Evolutionary conservation across 2,888 invertebrate species (phyloP), one percentile per base, ranked within the genome.

Genomic region (Morpho helenor): DNA sequence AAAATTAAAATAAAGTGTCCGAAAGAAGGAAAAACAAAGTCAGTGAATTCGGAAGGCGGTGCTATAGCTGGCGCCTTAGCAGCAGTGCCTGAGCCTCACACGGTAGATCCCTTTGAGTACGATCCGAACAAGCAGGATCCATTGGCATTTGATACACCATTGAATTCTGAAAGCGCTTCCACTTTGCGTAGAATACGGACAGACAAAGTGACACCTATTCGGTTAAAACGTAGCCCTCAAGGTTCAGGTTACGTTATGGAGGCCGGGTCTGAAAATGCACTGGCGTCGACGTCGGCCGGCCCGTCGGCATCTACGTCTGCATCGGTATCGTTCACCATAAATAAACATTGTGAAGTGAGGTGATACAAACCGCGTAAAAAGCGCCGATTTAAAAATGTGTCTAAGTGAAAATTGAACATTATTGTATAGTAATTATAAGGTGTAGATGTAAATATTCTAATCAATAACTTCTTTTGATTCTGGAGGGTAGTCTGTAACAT

Each of bases 301-400:
- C 51, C 61, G 55, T 49, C 67, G 57, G 55, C 59, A 72, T 70
- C 61, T 77, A 70, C 62, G 68, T 57, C 57, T 53, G 41, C 52
- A 62, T 40, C 62, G 51, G 67, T 75, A 64, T 70, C 93, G 65
- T 91, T 93, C 78, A 91, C 94, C 77, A 91, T 94, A 74, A 94
- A 93, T 82, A 95, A 95, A 92, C 95, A 95, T 92, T 95, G 95
- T 91, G 95, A 95, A 93, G 96, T 96, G 93, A 96, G 96, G 93
- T 96, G 96, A 96, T 96, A 94, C 87, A 84, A 79, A 80, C 72
- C 69, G 65, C 77, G 73, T 61, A 58, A 64, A 60, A 67, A 70
- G 64, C 69, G 69, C 43, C 45, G 45, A 68, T 60, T 56, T 42
- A 22, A 51, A 53, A 63, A 58, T 54, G 54, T 60, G 56, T 55